Evolutionary conservation across 2,888 invertebrate genomes (phyloP).

Genomic region (Rotaria macrura): DNA sequence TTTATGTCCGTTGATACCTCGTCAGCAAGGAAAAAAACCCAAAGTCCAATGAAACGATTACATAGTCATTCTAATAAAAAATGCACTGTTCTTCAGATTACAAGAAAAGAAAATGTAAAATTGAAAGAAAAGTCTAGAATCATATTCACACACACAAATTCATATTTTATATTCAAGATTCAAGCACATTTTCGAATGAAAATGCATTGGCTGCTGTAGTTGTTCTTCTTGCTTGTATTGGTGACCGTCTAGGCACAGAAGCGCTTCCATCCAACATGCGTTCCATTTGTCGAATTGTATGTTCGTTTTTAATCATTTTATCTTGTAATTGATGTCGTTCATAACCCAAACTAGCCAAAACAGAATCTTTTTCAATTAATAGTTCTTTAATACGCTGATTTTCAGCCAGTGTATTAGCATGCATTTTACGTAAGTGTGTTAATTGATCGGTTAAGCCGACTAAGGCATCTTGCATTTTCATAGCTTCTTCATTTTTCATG

Average conservation of each 20-base stretch:
- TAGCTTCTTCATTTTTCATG: constrained; percentile 30
- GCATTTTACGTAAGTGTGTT: constrained; percentile 31
- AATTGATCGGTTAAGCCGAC: constrained; percentile 31
- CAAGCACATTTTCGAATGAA: not conserved
- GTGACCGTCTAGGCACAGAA: not conserved
- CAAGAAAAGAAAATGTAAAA: not conserved
- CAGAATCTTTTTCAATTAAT: constrained; percentile 34
- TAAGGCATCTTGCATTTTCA: constrained; percentile 32
- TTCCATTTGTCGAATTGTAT: constrained; percentile 30
- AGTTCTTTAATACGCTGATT: constrained; percentile 32
- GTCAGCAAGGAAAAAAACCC: not conserved
- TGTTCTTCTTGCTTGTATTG: too few species aligned
- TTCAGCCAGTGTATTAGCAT: constrained; percentile 30
- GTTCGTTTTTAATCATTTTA: constrained; percentile 32
- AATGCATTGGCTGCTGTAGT: not conserved
- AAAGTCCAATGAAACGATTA: not conserved
- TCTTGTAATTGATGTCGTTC: constrained; percentile 34
- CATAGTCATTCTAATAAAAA: not conserved
- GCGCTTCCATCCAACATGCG: constrained; percentile 10
- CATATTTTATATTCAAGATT: too few species aligned
- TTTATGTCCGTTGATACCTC: not conserved
- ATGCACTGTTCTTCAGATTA: not conserved
- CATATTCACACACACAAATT: not conserved
- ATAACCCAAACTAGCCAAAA: constrained; percentile 28
- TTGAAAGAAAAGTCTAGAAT: not conserved